Conservation (phyloP, 2,888 invertebrate species). For the Drosophila antonietae region DNA sequence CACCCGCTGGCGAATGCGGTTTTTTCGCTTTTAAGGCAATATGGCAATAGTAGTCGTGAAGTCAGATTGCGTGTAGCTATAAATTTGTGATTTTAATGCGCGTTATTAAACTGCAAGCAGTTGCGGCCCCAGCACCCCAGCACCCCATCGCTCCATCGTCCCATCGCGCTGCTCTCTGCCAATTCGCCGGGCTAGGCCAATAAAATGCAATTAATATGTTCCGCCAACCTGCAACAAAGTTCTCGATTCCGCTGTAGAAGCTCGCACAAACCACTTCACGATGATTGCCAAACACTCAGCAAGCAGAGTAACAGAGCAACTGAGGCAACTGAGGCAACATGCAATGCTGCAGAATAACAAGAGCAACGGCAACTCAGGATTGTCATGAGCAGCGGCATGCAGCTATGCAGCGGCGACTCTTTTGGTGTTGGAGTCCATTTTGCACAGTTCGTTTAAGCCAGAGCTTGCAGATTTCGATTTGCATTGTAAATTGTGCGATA, state of each 20-base stretch:
- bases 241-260: constrained; percentile 54
- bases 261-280: constrained; percentile 67
- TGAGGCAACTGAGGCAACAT: neutral
- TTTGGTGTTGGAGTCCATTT: constrained; percentile 57
- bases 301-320: neutral
- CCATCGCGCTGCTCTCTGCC: constrained; percentile 3
- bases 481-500: constrained; percentile 72
- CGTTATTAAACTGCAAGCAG: constrained; percentile 76
- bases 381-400: constrained; percentile 38
- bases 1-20: constrained; percentile 41
- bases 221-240: constrained; percentile 76
- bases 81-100: constrained; percentile 77
- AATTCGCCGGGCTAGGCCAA: constrained; percentile 57
- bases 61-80: constrained; percentile 76
- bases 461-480: constrained; percentile 65
- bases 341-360: neutral
- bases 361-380: constrained; percentile 14
- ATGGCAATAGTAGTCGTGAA: constrained; percentile 68
- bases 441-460: constrained; percentile 66
- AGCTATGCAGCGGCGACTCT: constrained; percentile 44
- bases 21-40: constrained; percentile 29
- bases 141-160: neutral
- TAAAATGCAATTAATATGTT: constrained; percentile 81
- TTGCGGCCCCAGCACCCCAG: constrained; percentile 18
- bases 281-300: constrained; percentile 18